Evolutionary conservation across 2,797 vertebrate genomes (phyloP).

Genomic region (Onychomys torridus): DNA sequence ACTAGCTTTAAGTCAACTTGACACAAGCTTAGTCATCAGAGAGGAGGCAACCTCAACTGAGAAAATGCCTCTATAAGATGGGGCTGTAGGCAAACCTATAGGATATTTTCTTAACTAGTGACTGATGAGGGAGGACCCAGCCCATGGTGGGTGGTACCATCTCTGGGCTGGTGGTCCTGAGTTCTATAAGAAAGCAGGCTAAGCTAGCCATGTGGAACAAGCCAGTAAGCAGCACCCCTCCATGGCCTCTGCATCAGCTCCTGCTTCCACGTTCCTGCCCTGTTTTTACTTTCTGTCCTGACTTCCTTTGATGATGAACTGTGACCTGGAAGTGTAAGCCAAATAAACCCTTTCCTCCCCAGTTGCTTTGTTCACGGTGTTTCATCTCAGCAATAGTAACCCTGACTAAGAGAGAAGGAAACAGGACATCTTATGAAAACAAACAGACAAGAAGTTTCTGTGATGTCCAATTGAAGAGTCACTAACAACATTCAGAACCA

Average conservation of each 20-base stretch:
- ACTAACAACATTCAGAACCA: background rate
- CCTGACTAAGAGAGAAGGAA: background rate
- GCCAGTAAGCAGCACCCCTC: background rate
- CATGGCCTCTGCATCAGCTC: background rate
- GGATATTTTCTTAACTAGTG: background rate
- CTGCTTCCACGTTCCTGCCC: background rate
- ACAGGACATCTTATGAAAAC: background rate
- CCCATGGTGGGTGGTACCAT: background rate
- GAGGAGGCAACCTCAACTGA: background rate
- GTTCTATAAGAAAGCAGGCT: background rate
- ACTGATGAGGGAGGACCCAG: background rate
- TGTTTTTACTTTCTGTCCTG: background rate
- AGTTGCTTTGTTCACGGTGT: background rate
- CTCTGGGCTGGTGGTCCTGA: background rate
- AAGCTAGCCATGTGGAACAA: background rate
- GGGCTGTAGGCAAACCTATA: background rate
- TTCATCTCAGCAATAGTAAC: background rate
- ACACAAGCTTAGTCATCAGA: background rate
- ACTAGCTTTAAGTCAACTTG: background rate
- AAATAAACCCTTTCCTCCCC: background rate
- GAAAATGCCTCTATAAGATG: background rate
- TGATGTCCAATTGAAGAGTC: background rate
- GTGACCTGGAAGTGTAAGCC: background rate
- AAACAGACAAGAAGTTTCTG: slow-evolving; percentile 34
- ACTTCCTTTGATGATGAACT: background rate